Base-by-base conservation (phyloP, 2,797 vertebrate genomes). In the Amblyopsis hoosieri region DNA sequence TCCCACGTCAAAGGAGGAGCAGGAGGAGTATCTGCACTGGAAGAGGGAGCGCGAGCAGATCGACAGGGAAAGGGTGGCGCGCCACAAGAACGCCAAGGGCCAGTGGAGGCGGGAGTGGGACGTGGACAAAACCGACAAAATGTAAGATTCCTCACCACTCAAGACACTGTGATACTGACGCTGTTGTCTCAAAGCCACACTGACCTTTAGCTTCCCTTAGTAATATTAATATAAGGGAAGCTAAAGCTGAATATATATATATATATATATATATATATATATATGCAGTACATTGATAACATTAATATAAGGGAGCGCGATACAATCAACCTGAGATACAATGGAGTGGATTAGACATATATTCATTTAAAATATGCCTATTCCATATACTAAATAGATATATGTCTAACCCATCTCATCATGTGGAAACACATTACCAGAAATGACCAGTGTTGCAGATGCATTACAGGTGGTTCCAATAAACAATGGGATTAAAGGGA, bases 101-200 rank as follows among this genome's bases (percentile, higher is more conserved):
- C 97, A 99, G 87, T 99, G 98, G 97, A 93, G 94, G 71, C 94
- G 97, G 72, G 95, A 96, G 0, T 99, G 98, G 97, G 97, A 99
- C 86, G 70, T 96, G 90, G 94, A 98, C 89, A 99, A 99, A 86
- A 90, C 94, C 0, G 94, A 97, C 47, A 87, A 93, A 76, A 96
- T 92, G 98, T 99, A 95, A 93, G 96, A 89, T 23, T 45, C 60
- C 13, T 15, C 12, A 37, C 55, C 48, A 5, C 45, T 57, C 17
- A 42, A 37, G 33, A 37, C 33, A 37, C 33, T 37, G 33, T 37
- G 33, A 37, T 37, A 37, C 19, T 23, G 19, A 23, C 2, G 33
- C 33, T 37, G 33, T 3, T 37, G 15, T 58, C 56, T 45, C 29
- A 5, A 17, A 6, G 45, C 14, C 33, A 33, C 23, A 14, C 49